Conservation (phyloP, 2,113 vertebrate species). For the pig (Sus scrofa) region DNA sequence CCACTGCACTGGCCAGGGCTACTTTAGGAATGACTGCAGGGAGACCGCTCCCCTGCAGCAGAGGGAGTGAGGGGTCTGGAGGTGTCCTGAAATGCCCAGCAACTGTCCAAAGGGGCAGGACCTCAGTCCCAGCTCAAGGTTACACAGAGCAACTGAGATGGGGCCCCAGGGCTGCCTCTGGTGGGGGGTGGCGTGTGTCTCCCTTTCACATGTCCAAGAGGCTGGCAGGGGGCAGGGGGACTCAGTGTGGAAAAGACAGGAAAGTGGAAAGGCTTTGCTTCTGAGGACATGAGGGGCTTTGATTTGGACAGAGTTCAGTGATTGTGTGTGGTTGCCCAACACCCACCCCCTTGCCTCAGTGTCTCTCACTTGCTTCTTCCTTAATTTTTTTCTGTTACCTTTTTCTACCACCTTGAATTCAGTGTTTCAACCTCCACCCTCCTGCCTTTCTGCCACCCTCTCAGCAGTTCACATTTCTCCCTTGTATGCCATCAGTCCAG, state of each 20-base stretch:
- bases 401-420: not conserved
- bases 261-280: not conserved
- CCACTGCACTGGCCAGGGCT: not conserved
- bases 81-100: not conserved
- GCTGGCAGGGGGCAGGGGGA: not conserved
- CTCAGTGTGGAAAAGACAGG: not conserved
- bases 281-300: not conserved
- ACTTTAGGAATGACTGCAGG: not conserved
- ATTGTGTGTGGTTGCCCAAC: too few species aligned
- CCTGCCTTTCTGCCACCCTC: not conserved
- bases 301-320: not conserved
- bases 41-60: not conserved
- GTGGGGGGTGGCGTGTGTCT: too few species aligned
- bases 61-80: not conserved
- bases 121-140: not conserved
- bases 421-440: not conserved
- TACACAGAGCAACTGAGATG: not conserved
- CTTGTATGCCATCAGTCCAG: not conserved
- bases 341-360: not conserved
- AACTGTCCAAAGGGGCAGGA: not conserved
- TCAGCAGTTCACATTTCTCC: not conserved
- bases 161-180: not conserved
- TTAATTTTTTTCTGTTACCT: not conserved
- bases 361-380: not conserved
- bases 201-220: not conserved